Conservation (phyloP, 1,140 invertebrate species). For the Acromyrmex heyeri region DNA sequence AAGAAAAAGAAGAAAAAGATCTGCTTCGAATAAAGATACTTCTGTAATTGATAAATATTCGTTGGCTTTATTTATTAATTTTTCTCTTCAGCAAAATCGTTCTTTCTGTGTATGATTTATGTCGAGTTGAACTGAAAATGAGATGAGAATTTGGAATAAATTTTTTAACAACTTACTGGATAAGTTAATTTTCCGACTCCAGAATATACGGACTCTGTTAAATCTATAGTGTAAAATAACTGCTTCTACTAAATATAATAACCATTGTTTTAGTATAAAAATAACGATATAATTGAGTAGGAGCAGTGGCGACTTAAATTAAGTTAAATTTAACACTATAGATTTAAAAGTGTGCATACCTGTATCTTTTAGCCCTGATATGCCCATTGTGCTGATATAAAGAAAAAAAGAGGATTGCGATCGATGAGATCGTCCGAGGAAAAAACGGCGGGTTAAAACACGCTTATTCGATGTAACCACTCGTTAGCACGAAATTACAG, state of each 20-base stretch:
- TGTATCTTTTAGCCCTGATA: not conserved
- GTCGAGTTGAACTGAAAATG: not conserved
- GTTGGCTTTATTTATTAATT: no score
- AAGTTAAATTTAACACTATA: no score
- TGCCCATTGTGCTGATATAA: not conserved
- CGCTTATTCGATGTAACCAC: conserved; percentile 36
- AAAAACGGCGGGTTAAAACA: conserved; percentile 42
- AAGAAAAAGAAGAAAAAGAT: no score
- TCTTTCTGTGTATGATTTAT: not conserved
- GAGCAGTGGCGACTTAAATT: no score
- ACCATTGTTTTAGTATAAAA: no score
- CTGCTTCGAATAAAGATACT: no score
- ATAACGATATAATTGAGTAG: no score
- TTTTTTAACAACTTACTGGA: not conserved
- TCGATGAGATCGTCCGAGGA: not conserved
- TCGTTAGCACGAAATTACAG: conserved; percentile 53
- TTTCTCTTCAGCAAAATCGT: no score
- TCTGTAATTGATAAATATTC: no score
- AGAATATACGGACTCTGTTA: no score
- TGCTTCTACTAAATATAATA: no score
- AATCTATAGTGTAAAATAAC: no score
- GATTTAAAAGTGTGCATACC: not conserved
- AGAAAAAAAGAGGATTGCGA: not conserved
- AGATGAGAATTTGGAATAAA: not conserved
- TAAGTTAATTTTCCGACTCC: not conserved